Conservation (phyloP, 1,140 invertebrate species). For the Aphelinus atriplicis region DNA sequence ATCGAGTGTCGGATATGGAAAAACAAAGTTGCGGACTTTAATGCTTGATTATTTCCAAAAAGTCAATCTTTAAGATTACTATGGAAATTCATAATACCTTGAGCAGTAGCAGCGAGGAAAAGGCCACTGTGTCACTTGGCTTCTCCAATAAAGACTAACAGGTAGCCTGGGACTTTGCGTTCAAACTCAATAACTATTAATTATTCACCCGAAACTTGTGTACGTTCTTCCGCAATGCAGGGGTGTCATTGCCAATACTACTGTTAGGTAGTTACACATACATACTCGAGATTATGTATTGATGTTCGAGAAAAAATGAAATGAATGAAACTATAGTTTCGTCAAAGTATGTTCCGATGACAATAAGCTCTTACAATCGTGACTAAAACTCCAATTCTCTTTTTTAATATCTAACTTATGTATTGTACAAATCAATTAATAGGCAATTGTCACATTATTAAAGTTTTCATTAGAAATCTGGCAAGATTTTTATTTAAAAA, state of each 20-base stretch:
- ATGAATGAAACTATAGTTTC: not conserved
- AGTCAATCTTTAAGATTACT: no score
- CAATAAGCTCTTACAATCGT: not conserved
- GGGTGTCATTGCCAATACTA: not conserved
- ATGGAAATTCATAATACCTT: not conserved
- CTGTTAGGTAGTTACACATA: not conserved
- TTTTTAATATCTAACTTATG: no score
- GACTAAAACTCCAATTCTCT: no score
- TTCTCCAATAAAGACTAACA: not conserved
- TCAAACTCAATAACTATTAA: constrained; percentile 27
- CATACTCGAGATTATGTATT: not conserved
- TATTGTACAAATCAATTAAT: no score
- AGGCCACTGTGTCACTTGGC: not conserved
- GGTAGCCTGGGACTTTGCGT: not conserved
- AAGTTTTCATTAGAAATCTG: no score
- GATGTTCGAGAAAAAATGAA: not conserved
- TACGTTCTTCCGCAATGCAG: constrained; percentile 5
- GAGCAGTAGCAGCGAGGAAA: not conserved
- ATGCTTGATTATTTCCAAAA: no score
- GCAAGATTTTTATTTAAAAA: no score
- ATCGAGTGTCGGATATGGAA: no score
- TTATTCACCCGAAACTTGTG: constrained; percentile 18
- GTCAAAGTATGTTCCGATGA: not conserved
- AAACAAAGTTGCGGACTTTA: no score
- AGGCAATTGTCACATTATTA: no score